Percentiles rank a stretch among this genome's conserved stretches.
Conservation (phyloP, 2,797 vertebrate species). For the Gobionotothen gibberifrons region DNA sequence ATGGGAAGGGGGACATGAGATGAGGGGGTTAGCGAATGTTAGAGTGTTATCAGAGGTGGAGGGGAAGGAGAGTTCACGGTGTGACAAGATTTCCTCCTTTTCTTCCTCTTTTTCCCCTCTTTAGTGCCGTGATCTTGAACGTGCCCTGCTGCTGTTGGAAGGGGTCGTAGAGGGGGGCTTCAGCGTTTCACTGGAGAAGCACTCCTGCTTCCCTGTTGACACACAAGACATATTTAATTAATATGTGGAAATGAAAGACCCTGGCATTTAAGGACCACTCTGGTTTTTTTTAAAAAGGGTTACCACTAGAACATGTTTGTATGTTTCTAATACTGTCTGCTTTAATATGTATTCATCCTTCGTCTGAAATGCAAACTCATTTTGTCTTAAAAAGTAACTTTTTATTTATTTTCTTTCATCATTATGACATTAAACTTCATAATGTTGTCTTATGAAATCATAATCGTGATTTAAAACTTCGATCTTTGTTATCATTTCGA, state of each 20-base stretch:
- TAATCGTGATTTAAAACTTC: neutral
- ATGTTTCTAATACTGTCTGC: too few species aligned
- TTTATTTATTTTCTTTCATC: too few species aligned
- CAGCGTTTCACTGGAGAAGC: constrained; percentile 95
- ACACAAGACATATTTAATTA: constrained; percentile 55
- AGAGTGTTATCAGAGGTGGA: constrained; percentile 78
- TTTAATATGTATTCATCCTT: too few species aligned
- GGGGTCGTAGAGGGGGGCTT: constrained; percentile 72
- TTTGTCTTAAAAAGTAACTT: neutral
- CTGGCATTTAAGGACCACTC: constrained; percentile 5
- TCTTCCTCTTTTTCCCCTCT: constrained; percentile 56
- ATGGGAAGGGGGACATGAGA: constrained; percentile 30
- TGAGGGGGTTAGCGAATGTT: constrained; percentile 59
- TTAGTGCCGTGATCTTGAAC: constrained; percentile 58
- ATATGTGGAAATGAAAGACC: neutral
- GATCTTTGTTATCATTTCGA: neutral
- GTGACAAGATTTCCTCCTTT: constrained; percentile 61
- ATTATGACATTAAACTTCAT: neutral
- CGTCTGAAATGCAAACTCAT: too few species aligned
- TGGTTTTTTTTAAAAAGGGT: neutral
- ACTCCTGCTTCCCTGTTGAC: constrained; percentile 89
- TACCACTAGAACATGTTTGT: too few species aligned
- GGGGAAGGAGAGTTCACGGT: constrained; percentile 52
- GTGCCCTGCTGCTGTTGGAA: constrained; percentile 66
- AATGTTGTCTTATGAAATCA: neutral